Percentiles rank a stretch among this genome's conserved stretches.
These are phyloP conservation scores for Ictidomys tridecemlineatus DNA, from an alignment of 2,113 vertebrate species.

Conservation along the genomic window DNA sequence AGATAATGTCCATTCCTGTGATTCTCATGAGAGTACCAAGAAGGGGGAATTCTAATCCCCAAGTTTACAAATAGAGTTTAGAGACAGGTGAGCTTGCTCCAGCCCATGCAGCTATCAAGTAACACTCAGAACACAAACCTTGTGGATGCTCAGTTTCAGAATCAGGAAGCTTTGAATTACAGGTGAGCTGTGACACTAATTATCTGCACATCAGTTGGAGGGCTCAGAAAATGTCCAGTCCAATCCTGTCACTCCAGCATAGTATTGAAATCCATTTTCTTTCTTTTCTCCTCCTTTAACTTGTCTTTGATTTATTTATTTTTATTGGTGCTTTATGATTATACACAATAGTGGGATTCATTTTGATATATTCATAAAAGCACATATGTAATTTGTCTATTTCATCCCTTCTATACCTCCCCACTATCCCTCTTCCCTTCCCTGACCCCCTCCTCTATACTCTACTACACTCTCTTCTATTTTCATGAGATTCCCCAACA, in stretches of 20 bases:
- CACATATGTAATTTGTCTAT: no score
- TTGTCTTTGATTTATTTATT: no score
- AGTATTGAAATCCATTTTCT: not conserved
- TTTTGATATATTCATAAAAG: no score
- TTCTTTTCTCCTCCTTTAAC: not conserved
- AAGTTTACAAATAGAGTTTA: not conserved
- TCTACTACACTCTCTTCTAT: no score
- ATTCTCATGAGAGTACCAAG: not conserved
- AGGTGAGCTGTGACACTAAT: not conserved
- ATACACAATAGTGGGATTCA: no score
- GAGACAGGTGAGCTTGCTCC: not conserved
- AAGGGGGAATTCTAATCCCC: not conserved
- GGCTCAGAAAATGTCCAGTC: rapidly evolving
- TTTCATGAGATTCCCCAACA: no score
- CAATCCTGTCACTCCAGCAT: not conserved
- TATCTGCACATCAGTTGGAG: no score
- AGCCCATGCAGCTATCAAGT: not conserved
- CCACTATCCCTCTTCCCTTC: no score
- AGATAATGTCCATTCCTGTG: not conserved
- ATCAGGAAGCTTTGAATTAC: not conserved
- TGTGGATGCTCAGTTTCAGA: not conserved
- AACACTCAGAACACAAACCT: not conserved
- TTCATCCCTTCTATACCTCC: no score
- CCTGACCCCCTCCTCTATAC: no score
- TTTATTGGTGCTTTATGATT: no score